Evolutionary conservation across 2,113 vertebrate species (phyloP).

Genomic region (Xerus inauris): DNA sequence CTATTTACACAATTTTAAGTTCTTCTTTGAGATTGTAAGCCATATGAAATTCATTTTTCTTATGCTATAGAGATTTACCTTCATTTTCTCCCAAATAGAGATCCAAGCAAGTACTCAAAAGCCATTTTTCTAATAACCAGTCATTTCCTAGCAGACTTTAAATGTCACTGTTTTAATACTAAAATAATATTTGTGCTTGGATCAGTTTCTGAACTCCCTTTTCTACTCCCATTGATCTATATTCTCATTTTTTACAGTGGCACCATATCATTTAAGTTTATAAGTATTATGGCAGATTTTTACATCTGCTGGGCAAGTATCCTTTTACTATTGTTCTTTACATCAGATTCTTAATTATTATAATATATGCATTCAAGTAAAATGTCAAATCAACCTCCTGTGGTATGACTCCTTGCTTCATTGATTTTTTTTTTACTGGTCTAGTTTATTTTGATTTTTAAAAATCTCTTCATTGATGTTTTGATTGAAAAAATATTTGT

Average conservation of each 20-base stretch:
- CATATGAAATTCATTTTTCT: slow-evolving; percentile 29
- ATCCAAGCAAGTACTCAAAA: slow-evolving; percentile 28
- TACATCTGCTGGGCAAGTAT: background rate
- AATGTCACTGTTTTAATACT: slow-evolving; percentile 49
- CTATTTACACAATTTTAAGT: background rate
- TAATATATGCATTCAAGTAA: slow-evolving; percentile 34
- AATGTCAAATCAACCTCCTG: background rate
- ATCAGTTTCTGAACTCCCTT: background rate
- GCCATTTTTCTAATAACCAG: slow-evolving; percentile 18
- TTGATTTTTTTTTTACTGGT: background rate
- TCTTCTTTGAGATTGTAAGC: slow-evolving; percentile 24
- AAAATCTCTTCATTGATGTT: slow-evolving; percentile 41
- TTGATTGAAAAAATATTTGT: slow-evolving; percentile 30
- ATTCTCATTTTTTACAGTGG: background rate
- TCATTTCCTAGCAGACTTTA: slow-evolving; percentile 43
- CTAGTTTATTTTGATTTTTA: slow-evolving; percentile 38
- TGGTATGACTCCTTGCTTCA: background rate
- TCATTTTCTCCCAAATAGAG: slow-evolving; percentile 29
- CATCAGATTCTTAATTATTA: background rate
- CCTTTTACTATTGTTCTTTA: slow-evolving; percentile 23
- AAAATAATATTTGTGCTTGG: slow-evolving; percentile 40
- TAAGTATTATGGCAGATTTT: background rate
- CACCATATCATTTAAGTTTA: slow-evolving; percentile 14
- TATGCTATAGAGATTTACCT: slow-evolving; percentile 38
- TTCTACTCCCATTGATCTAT: slow-evolving; percentile 2